Conservation (phyloP, 2,888 invertebrate species). For the Melipona bicolor region DNA sequence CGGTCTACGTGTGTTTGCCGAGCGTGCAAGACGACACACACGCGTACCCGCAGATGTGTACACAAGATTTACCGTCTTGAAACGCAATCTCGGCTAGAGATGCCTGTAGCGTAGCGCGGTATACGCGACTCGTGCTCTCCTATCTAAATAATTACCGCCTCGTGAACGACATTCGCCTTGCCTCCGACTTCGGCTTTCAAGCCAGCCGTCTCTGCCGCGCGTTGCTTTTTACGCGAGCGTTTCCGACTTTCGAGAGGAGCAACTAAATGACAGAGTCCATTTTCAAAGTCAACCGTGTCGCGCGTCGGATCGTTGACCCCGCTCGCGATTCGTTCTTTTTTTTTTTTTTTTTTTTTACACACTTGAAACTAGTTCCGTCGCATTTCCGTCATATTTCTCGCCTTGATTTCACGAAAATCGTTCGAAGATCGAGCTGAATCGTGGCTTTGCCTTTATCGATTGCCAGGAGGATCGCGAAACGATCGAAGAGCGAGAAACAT, state of each 20-base stretch:
- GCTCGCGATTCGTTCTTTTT: not conserved
- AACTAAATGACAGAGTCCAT: not conserved
- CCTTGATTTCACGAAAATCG: not conserved
- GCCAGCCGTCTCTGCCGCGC: not conserved
- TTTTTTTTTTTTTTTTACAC: not conserved
- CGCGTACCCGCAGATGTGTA: constrained; percentile 46
- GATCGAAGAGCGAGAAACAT: not conserved
- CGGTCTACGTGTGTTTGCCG: constrained; percentile 5
- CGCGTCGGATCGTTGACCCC: not conserved
- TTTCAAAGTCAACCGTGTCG: not conserved
- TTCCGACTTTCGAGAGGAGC: not conserved
- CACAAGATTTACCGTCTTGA: constrained; percentile 61
- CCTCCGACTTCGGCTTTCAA: not conserved
- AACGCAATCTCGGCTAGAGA: constrained; percentile 59
- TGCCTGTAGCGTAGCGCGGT: constrained; percentile 40
- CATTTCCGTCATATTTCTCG: not conserved
- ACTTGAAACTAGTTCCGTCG: not conserved
- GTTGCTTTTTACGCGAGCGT: constrained; percentile 1
- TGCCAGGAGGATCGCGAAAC: not conserved
- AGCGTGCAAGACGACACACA: constrained; percentile 35
- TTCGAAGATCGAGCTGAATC: not conserved
- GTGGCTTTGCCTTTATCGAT: not conserved
- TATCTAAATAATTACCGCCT: constrained; percentile 53
- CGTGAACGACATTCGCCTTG: constrained; percentile 25
- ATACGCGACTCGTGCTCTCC: constrained; percentile 22